phyloP scores from a whole-genome alignment of 1,140 invertebrate species.

The Drosophila repleta region DNA sequence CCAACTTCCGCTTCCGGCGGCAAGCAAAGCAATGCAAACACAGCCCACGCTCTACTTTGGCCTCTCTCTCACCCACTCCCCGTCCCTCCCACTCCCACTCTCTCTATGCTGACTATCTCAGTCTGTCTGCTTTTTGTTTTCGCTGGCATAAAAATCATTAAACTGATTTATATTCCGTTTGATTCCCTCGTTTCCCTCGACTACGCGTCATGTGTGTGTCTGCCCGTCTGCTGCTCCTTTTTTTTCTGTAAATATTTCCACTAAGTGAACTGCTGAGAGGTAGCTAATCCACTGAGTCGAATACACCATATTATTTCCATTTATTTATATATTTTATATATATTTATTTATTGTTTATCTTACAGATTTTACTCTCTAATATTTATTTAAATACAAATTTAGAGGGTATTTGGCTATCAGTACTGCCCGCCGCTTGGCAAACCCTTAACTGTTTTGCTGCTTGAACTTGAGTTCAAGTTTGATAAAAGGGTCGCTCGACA shows the following conservation, averaged over 20 bases:
- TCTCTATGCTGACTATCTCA: conserved; percentile 16
- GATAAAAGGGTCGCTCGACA: conserved; percentile 65
- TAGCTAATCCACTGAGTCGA: no score
- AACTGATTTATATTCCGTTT: conserved; percentile 77
- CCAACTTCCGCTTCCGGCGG: conserved; percentile 64
- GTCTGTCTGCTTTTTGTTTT: conserved; percentile 49
- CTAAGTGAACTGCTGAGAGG: background rate
- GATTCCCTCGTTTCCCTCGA: conserved; percentile 46
- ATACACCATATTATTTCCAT: no score
- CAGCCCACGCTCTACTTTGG: conserved; percentile 30
- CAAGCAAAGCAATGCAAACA: conserved; percentile 62
- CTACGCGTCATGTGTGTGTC: conserved; percentile 46
- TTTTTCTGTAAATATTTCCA: conserved; percentile 6
- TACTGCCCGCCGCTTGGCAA: background rate
- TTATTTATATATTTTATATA: no score
- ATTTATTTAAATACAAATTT: background rate
- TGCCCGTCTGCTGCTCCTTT: conserved; percentile 26
- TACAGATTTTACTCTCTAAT: no score
- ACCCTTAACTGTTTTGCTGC: conserved; percentile 28
- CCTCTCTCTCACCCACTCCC: background rate
- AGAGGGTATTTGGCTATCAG: background rate
- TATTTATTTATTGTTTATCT: no score
- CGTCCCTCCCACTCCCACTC: background rate
- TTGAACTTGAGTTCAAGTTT: conserved; percentile 72
- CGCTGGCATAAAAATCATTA: conserved; percentile 69